Percentiles rank a stretch among this genome's conserved stretches.
These are phyloP conservation scores for Homarus gammarus DNA, from an alignment of 2,888 invertebrate genomes.

Conservation along the genomic window DNA sequence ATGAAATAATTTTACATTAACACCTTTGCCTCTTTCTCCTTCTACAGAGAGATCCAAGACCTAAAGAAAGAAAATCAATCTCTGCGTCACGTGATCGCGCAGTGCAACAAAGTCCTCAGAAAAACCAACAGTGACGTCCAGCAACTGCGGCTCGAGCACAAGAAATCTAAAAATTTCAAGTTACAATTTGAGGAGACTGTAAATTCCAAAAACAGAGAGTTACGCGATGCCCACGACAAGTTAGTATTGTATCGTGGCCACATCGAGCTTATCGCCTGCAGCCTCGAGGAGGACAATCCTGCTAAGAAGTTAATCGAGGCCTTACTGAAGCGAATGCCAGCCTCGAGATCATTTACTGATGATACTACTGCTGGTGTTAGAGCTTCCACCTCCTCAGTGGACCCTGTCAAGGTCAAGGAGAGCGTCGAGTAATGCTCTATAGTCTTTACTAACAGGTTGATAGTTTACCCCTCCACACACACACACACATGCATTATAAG, in stretches of 20 bases:
- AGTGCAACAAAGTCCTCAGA: conserved; percentile 21
- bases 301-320: conserved; percentile 11
- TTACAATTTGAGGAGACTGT: not conserved
- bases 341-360: not conserved
- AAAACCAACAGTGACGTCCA: conserved; percentile 1
- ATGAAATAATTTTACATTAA: too few species aligned
- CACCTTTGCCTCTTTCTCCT: too few species aligned
- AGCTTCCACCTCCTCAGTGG: too few species aligned
- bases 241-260: conserved; percentile 18
- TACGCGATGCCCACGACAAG: conserved; percentile 9
- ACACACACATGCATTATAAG: not conserved
- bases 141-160: not conserved
- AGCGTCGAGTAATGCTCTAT: too few species aligned
- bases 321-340: not conserved
- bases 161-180: too few species aligned
- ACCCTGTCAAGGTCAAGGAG: too few species aligned
- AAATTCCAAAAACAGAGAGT: not conserved
- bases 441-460: not conserved
- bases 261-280: conserved; percentile 25
- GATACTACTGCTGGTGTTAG: not conserved
- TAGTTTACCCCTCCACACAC: not conserved
- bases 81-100: not conserved
- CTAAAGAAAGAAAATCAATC: not conserved
- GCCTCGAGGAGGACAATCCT: conserved; percentile 36
- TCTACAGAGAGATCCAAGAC: not conserved